Evolutionary conservation across 2,888 invertebrate species (phyloP), one percentile per base, ranked within the genome.

Genomic region (Limulus polyphemus): DNA sequence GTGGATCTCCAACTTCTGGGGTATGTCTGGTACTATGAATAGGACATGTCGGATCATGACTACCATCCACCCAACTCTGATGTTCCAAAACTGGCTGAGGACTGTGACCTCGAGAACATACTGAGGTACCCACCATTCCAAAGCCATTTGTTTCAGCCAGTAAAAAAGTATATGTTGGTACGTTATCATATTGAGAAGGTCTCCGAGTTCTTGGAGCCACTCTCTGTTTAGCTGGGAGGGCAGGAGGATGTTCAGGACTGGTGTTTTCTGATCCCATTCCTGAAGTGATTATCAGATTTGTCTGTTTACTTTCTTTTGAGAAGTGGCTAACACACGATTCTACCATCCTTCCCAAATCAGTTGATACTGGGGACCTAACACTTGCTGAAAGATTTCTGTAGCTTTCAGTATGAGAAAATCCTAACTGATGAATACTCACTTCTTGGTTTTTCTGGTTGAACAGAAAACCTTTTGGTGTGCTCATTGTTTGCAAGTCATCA

Each of bases 151-250:
- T 58, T 9, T 47, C 13, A 12, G 32, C 32, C 3, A 32, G 7
- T 32, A 32, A 2, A 32, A 32, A 32, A 32, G 32, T 32, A 32
- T 7, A 32, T 3, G 32, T 32, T 32, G 32, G 32, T 5, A 32
- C 72, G 73, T 86, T 85, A 76, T 87, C 87, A 73, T 86, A 86
- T 63, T 85, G 84, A 50, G 85, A 85, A 55, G 83, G 80, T 64
- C 83, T 80, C 57, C 83, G 77, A 65, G 83, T 83, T 71, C 80
- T 61, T 32, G 62, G 54, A 16, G 62, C 76, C 12, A 77, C 76
- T 63, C 81, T 78, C 59, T 78, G 80, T 72, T 84, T 84, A 69
- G 81, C 81, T n/a, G 84, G 84, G 61, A 84, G 76, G 5, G 74
- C 73, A 1, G 84, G 83, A 5, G 84, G 83, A 12, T 55, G 46